Evolutionary conservation across 2,888 invertebrate genomes (phyloP), one percentile per base, ranked within the genome.

Genomic region (Cosmia pyralina): DNA sequence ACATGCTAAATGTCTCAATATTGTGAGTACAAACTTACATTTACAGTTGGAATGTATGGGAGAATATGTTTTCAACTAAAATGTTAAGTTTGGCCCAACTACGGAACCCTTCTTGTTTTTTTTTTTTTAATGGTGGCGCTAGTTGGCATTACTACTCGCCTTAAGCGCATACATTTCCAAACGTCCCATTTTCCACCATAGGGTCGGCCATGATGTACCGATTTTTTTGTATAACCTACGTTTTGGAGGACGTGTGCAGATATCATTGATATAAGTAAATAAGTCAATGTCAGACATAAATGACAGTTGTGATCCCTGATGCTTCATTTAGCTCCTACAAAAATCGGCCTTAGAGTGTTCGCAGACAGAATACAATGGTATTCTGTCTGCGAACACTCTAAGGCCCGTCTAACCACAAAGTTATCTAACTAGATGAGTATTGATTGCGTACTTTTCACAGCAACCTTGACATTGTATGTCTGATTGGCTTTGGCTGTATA

Each of bases 381-480:
- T 64, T 34, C n/a, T 15, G 15, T 58, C 64, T 64, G 34, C 34
- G 34, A 58, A 57, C 10, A 10, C 10, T 57, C 53, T 34, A n/a
- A n/a, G n/a, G n/a, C n/a, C n/a, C 8, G 41, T 41, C 7, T 67
- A n/a, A 48, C 65, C 19, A 68, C 73, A 78, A 76, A 81, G 66
- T 77, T 75, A 85, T 79, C 78, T 58, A 75, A 81, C 66, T 79
- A 69, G 70, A 77, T 74, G 55, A 60, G 72, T 85, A 85, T 86
- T 77, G 86, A 86, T 87, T 86, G 77, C 58, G 70, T 69, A 69
- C 67, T 81, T 67, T 75, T 63, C 66, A 66, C 52, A n/a, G 38
- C n/a, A 63, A 80, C 88, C 86, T 87, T 84, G 88, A 79, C 86
- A 80, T 82, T 86, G 86, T 55, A 41, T 71, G 67, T 80, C 70